Base-by-base conservation (phyloP, 1,140 invertebrate species). In the Pseudomyrmex flavicornis region DNA sequence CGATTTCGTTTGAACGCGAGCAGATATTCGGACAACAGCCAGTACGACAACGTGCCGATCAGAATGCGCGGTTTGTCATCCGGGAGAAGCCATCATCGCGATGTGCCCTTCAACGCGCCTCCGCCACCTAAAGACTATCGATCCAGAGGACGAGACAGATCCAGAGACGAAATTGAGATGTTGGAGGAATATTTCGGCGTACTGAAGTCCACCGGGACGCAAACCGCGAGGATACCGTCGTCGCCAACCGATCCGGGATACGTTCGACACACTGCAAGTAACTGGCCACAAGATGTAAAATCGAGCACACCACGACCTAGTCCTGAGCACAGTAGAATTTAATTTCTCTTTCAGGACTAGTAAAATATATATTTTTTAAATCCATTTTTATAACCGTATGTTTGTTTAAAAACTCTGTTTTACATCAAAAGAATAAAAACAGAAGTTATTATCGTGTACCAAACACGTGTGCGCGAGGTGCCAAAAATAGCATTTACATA, bases 161-260 rank as follows among this genome's bases (percentile, higher is more conserved):
- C 65, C 44, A 90, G 90, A 62, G 93, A 94, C 58, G 94, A 94
- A 54, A 92, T 94, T 15, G 92, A 94, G 72, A 93, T 93, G 90
- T 76, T 94, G 26, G 93, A 94, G 46, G 93, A 94, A 44, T 94
- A 90, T 86, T 95, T 95, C n/a, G 90, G 91, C 46, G 91, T 83
- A 20, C 70, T 95, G 12, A 95, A 94, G 90, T 95, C 94, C 90
- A 89, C 94, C 85, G 88, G 95, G 90, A 92, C 92, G 90, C 89
- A 94, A 93, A 93, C 94, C 0, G 91, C 93, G 48, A 82, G 93
- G 68, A 80, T 54, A 90, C 73, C 96, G 91, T 96, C 95, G 0
- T 95, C 96, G 13, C 96, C 96, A 0, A 95, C 95, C 0, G 96
- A 97, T 89, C 96, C 96, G 0, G 96, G 96, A 56, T 97, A 95